phyloP scores from a whole-genome alignment of 1,140 invertebrate genomes.

The Palaemon carinicauda region DNA sequence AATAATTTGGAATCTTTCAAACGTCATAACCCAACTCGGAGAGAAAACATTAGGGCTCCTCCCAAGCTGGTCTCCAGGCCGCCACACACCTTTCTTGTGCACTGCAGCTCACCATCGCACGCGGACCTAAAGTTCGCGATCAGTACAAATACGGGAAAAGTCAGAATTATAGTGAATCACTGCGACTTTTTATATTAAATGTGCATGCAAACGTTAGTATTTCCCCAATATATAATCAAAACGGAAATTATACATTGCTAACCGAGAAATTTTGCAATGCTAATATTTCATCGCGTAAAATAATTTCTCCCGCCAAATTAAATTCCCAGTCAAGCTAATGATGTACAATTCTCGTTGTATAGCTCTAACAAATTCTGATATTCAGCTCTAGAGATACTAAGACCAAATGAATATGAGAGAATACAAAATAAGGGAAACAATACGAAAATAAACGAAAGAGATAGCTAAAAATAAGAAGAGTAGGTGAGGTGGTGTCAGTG shows the following conservation, averaged over 20 bases:
- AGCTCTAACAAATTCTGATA: constrained; percentile 35
- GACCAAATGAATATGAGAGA: background rate
- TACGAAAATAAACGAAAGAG: constrained; percentile 5
- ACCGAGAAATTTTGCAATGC: background rate
- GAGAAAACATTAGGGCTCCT: constrained; percentile 57
- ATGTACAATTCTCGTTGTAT: constrained; percentile 55
- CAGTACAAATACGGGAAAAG: constrained; percentile 17
- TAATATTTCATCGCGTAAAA: constrained; percentile 52
- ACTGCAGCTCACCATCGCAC: constrained; percentile 52
- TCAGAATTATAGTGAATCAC: too few relatives aligned
- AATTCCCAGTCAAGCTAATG: constrained; percentile 58
- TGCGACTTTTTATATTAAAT: too few relatives aligned
- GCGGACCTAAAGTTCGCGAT: constrained; percentile 51
- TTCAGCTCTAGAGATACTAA: background rate
- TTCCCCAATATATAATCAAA: background rate
- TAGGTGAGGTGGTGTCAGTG: constrained; percentile 21
- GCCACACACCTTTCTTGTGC: constrained; percentile 58
- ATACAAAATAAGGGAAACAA: background rate
- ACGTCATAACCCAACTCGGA: constrained; percentile 54
- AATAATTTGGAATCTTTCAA: constrained; percentile 55
- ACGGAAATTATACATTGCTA: background rate
- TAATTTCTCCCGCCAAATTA: constrained; percentile 59
- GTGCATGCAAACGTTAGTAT: too few relatives aligned
- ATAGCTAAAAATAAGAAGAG: background rate
- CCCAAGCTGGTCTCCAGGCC: constrained; percentile 54